Base-by-base conservation (phyloP, 2,888 invertebrate species). In the Melikaiella ostensackeni region DNA sequence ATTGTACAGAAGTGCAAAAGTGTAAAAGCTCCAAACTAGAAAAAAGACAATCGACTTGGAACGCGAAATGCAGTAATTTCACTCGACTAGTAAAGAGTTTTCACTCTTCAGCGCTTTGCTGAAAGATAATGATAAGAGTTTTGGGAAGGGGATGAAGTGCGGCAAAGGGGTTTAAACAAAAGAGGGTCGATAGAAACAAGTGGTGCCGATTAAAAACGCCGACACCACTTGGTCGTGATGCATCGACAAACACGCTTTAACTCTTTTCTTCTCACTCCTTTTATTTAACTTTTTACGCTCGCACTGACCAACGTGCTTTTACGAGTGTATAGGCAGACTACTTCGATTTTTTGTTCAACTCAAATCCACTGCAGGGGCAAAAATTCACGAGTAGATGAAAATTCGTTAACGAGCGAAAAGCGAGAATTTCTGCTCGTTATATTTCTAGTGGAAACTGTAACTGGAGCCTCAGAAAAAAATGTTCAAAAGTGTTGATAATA, bases 101-200 rank as follows among this genome's bases (percentile, higher is more conserved):
- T 33, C 27, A 70, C 19, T 30, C 30, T 70, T 70, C 46, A 70
- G 19, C 27, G 30, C 50, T 70, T 30, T 33, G 33, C 13, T 30
- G n/a, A 50, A 70, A 50, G 50, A 77, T 73, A 76, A 73, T 66
- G 75, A 74, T 57, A 74, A 79, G 79, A 77, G 77, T 77, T 78
- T 76, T 42, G 70, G 38, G 75, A 70, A 79, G 79, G 77, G 80
- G 78, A 80, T 78, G 78, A 79, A 79, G 78, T 73, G 79, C 74
- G 77, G 84, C 82, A 79, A 84, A 86, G 86, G 86, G 85, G 83
- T 87, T 88, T 84, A 87, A 89, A 89, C 88, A 89, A 89, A 89
- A 85, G 88, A 86, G 87, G 82, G 86, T 89, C 89, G 89, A 90
- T 91, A 89, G 86, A 86, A 86, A 86, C 88, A 89, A 90, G 89